A percentile compares a stretch with the other conserved stretches of the same genome.
Conservation (phyloP, 53 echinoderm and acorn worm species). For the Crossaster papposus region DNA sequence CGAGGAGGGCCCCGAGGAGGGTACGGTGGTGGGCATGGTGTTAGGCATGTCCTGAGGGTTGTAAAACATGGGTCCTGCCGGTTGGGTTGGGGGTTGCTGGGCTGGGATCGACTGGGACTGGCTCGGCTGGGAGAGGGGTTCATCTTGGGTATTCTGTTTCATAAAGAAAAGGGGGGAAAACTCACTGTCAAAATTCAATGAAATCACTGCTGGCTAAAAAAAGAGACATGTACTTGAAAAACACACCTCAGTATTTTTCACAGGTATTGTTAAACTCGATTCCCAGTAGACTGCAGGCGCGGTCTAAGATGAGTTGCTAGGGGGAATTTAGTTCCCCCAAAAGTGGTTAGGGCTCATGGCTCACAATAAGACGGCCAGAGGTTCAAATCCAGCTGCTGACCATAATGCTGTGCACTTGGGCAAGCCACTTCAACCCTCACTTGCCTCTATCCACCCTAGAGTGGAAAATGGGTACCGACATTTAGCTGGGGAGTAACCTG, state of each 20-base stretch:
- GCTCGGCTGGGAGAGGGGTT: conserved; percentile 44
- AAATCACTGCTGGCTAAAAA: background rate
- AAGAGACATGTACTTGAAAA: background rate
- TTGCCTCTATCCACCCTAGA: no score
- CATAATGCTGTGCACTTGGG: no score
- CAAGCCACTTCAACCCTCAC: no score
- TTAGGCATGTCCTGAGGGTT: conserved; percentile 79
- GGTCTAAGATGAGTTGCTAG: no score
- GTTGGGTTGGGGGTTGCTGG: conserved; percentile 45
- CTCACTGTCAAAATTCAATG: background rate
- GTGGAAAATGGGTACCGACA: no score
- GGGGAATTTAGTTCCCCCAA: no score
- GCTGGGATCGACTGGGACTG: conserved; percentile 19
- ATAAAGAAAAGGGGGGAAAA: background rate
- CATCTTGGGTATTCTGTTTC: conserved; percentile 17
- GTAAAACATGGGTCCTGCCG: conserved; percentile 77
- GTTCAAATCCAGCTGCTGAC: no score
- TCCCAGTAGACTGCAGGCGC: background rate
- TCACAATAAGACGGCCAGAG: no score
- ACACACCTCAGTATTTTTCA: background rate
- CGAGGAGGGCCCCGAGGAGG: conserved; percentile 11
- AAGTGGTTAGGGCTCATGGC: no score
- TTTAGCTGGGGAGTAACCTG: no score
- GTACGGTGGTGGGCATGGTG: conserved; percentile 33
- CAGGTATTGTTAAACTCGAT: background rate